Conservation (phyloP, 2,888 invertebrate species). For the Balanococcus diminutus region DNA sequence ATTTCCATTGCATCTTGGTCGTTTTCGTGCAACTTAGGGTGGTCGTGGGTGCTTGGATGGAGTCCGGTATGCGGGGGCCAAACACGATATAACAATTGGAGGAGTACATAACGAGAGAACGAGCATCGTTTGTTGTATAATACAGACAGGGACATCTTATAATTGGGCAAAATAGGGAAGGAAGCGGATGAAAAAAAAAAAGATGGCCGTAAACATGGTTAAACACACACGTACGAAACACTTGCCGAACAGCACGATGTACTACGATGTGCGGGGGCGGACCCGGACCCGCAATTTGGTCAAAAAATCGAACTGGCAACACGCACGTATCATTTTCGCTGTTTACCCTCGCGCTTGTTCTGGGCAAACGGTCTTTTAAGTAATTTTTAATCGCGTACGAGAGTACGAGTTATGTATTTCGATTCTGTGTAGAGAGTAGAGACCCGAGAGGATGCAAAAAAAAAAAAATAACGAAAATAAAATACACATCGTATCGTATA, state of each 20-base stretch:
- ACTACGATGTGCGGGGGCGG: too few relatives aligned
- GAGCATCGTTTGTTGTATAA: not conserved
- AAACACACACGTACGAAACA: not conserved
- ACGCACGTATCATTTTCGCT: not conserved
- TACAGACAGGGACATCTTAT: constrained; percentile 20
- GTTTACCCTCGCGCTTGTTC: not conserved
- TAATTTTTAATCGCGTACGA: not conserved
- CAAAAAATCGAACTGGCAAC: not conserved
- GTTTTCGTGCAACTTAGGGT: not conserved
- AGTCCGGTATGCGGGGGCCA: not conserved
- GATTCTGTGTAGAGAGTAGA: not conserved
- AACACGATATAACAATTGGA: not conserved
- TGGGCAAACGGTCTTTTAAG: not conserved
- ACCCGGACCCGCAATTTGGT: not conserved
- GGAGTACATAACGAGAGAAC: not conserved
- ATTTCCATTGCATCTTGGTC: constrained; percentile 13
- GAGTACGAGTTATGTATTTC: too few relatives aligned
- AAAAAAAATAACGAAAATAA: not conserved
- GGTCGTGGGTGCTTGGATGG: not conserved
- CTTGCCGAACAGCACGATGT: too few relatives aligned
- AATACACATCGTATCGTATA: not conserved
- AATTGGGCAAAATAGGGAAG: not conserved
- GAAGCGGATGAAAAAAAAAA: not conserved
- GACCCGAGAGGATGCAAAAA: not conserved
- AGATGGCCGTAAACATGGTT: not conserved